Evolutionary conservation across 2,888 invertebrate genomes (phyloP).

Genomic region (Drosophila kuntzei): DNA sequence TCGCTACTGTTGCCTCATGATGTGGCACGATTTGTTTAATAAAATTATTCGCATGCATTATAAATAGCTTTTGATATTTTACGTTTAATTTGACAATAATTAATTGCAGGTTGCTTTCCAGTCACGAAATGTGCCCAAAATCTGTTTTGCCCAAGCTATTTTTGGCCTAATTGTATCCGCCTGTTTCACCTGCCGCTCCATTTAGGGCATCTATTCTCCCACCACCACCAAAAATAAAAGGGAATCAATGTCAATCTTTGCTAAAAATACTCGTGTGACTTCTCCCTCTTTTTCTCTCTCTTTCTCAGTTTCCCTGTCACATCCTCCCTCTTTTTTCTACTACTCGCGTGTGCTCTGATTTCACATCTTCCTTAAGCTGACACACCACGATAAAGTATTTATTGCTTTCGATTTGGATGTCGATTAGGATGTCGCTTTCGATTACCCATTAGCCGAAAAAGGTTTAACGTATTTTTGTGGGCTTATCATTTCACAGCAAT

Average conservation of each 20-base stretch:
- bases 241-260: constrained; percentile 4
- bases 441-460: constrained; percentile 16
- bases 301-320: neutral
- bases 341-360: constrained; percentile 35
- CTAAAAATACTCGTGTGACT: too few species aligned
- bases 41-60: constrained; percentile 52
- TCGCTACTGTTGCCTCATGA: constrained; percentile 7
- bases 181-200: neutral
- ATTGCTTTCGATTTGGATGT: constrained; percentile 26
- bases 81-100: constrained; percentile 74
- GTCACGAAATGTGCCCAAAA: constrained; percentile 34
- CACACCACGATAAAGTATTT: constrained; percentile 17
- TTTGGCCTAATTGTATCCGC: constrained; percentile 37
- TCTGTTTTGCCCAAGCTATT: constrained; percentile 27
- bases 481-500: neutral
- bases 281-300: neutral
- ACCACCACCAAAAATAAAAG: too few species aligned
- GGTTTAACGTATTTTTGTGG: neutral
- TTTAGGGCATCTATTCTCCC: constrained; percentile 1
- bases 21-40: constrained; percentile 51
- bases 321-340: neutral
- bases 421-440: constrained; percentile 22
- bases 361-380: constrained; percentile 19
- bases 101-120: constrained; percentile 54
- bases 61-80: constrained; percentile 66